Conservation (phyloP, 2,113 vertebrate species). For the Cololabis saira region DNA sequence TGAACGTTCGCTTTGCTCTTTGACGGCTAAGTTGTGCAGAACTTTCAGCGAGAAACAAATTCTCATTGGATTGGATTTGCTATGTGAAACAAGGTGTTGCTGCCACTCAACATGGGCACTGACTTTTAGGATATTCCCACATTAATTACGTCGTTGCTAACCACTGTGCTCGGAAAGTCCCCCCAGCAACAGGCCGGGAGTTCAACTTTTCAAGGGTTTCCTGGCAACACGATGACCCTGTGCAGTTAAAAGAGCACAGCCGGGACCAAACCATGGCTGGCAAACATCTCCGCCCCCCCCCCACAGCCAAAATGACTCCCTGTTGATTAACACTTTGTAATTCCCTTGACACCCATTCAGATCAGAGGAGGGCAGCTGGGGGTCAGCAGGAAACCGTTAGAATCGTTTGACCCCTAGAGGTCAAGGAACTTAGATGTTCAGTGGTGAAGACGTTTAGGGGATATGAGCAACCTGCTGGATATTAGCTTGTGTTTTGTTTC, state of each 20-base stretch:
- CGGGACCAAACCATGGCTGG: background rate
- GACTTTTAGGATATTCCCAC: background rate
- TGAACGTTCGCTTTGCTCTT: constrained; percentile 53
- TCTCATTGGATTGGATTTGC: too few relatives aligned
- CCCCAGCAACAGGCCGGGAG: constrained; percentile 35
- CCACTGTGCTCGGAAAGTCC: constrained; percentile 2
- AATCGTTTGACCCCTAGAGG: constrained; percentile 35
- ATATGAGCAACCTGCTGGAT: background rate
- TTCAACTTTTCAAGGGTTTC: constrained; percentile 60
- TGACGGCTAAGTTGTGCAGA: constrained; percentile 18
- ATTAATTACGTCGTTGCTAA: background rate
- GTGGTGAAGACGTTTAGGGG: background rate
- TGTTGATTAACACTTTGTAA: constrained; percentile 27
- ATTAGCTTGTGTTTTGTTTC: background rate
- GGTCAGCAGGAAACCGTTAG: constrained; percentile 44
- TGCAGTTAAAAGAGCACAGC: constrained; percentile 21
- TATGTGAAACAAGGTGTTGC: too few relatives aligned
- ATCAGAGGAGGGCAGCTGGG: constrained; percentile 42
- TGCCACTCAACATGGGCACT: too few relatives aligned
- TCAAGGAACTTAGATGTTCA: constrained; percentile 22
- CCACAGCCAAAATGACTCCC: constrained; percentile 30
- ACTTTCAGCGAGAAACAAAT: constrained; percentile 11
- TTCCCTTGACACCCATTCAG: constrained; percentile 42
- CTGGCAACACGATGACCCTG: constrained; percentile 53
- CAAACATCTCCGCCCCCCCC: constrained; percentile 19